A percentile compares a stretch with the other conserved stretches of the same genome.
Evolutionary conservation across 2,888 invertebrate genomes (phyloP).

Genomic region (Cosmorhoe ocellata): DNA sequence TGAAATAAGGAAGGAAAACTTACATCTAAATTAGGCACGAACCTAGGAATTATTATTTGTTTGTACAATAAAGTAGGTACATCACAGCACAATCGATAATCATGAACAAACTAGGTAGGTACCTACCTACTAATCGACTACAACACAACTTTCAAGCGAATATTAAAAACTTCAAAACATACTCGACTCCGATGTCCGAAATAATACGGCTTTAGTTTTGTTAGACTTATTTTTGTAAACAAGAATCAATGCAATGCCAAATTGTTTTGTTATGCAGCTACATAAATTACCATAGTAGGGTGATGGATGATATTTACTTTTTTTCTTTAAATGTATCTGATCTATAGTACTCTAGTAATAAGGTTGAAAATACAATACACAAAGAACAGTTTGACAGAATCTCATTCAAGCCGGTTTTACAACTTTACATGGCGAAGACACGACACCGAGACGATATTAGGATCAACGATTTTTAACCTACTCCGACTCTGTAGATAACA

Average conservation of each 20-base stretch:
- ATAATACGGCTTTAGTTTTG: slow-evolving; percentile 1
- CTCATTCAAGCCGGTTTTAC: slow-evolving; percentile 7
- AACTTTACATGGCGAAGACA: slow-evolving; percentile 5
- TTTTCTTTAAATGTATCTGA: slow-evolving; percentile 14
- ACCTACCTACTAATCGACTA: no score
- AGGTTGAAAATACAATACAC: slow-evolving; percentile 8
- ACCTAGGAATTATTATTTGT: background rate
- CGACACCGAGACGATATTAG: slow-evolving; percentile 13
- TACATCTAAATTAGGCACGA: background rate
- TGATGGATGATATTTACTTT: slow-evolving; percentile 36
- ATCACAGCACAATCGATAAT: no score
- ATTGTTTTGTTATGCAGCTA: background rate
- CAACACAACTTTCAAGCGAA: no score
- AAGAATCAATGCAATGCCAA: slow-evolving; percentile 16
- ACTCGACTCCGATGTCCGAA: background rate
- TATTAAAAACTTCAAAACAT: no score
- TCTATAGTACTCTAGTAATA: background rate
- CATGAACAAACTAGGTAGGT: no score
- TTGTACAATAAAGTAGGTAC: no score
- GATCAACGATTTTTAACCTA: background rate
- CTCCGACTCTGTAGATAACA: background rate
- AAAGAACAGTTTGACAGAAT: slow-evolving; percentile 23
- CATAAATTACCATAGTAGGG: background rate
- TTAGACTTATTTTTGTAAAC: slow-evolving; percentile 5
- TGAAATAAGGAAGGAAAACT: slow-evolving; percentile 8